Evolutionary conservation across 2,888 invertebrate genomes (phyloP).

Genomic region (Clivina fossor): DNA sequence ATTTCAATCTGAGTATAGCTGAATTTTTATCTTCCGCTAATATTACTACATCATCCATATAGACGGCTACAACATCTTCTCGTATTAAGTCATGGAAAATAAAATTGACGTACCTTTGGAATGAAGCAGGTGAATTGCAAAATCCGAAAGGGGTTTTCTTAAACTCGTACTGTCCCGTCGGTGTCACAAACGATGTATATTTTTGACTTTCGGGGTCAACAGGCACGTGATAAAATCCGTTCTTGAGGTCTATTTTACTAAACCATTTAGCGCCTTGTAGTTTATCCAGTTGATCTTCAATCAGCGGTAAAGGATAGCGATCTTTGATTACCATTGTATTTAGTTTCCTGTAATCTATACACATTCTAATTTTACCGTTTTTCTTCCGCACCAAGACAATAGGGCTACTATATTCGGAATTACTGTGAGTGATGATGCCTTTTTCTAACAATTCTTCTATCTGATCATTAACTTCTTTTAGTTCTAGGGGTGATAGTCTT

Average conservation of each 20-base stretch:
- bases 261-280: constrained; percentile 38
- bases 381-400: constrained; percentile 10
- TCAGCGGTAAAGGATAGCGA: constrained; percentile 45
- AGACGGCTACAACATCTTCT: constrained; percentile 1
- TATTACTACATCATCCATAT: constrained; percentile 16
- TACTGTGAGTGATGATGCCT: constrained; percentile 8
- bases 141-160: constrained; percentile 9
- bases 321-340: neutral
- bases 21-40: neutral
- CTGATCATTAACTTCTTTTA: constrained; percentile 5
- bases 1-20: constrained; percentile 3
- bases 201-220: constrained; percentile 1
- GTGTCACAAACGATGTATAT: constrained; percentile 12
- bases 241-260: constrained; percentile 25
- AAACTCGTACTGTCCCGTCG: constrained; percentile 6
- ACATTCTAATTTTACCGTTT: constrained; percentile 5
- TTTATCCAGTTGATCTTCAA: constrained; percentile 43
- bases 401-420: constrained; percentile 9
- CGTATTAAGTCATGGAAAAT: constrained; percentile 5
- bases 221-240: constrained; percentile 41
- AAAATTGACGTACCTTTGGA: constrained; percentile 2
- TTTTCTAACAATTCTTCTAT: constrained; percentile 6
- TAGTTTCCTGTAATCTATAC: constrained; percentile 7
- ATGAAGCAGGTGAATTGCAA: constrained; percentile 8
- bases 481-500: constrained; percentile 7